Base-by-base conservation (phyloP, 1,140 invertebrate genomes). In the Harlomillsia oculata region DNA sequence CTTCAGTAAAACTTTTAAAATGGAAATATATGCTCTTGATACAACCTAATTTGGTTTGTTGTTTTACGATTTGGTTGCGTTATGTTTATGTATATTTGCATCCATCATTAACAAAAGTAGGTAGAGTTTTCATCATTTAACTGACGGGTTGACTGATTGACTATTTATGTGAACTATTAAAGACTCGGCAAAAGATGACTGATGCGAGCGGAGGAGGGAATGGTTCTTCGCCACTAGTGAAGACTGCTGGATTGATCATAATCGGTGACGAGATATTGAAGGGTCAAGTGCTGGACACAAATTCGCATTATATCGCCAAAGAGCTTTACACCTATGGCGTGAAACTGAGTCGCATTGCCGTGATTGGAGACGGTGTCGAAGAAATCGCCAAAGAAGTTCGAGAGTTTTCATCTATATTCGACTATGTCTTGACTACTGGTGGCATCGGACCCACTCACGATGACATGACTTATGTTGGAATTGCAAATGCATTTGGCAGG, bases 191-290 rank as follows among this genome's bases (percentile, higher is more conserved):
- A 43, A 54, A 34, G 53, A 54, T 39, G 53, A 45, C n/a, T 45
- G 37, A 40, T 48, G 49, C 8, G 1, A 36, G 37, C 21, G 30
- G 23, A 13, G 14, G 5, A 46, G 45, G 13, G 5, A 14, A 50
- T 5, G 3, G 21, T 0, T 25, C 30, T 21, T 18, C 39, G 8
- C 6, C 1, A 21, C 14, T 11, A 46, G 32, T 21, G 43, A 61
- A 56, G 37, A 72, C 71, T 25, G 74, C 72, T 56, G 71, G 73
- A 4, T 63, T 81, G 48, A 73, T 80, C 68, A 75, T 89, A 45
- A 85, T 89, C 68, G 87, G 87, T 16, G 83, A 90, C 76, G 87
- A 90, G 74, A 84, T 90, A 64, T 70, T 89, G n/a, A 88, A 87
- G 72, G 87, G 84, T 4, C 80, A 85, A 67, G 80, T 83, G 5